Evolutionary conservation across 2,113 vertebrate genomes (phyloP).

Genomic region (Pipra filicauda): DNA sequence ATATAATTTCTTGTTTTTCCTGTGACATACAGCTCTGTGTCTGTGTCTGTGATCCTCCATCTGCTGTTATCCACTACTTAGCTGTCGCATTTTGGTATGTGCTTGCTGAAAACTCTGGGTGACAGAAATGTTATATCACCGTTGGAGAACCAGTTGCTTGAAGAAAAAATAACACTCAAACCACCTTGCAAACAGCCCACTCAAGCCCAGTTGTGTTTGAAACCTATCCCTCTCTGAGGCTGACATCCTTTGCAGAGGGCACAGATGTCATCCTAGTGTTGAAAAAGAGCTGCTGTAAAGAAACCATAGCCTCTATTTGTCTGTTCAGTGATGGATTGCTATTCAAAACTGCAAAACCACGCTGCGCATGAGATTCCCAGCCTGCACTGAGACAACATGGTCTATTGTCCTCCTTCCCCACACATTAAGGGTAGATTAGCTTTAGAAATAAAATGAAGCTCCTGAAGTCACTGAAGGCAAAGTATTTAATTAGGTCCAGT

Average conservation of each 20-base stretch:
- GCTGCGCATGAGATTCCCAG: background rate
- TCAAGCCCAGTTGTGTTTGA: background rate
- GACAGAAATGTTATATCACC: background rate
- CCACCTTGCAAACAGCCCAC: background rate
- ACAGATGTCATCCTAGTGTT: background rate
- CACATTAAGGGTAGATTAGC: background rate
- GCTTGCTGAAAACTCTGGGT: background rate
- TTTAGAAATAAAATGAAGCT: constrained; percentile 28
- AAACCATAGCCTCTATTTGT: background rate
- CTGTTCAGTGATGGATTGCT: constrained; percentile 23
- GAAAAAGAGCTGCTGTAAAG: background rate
- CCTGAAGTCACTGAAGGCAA: background rate
- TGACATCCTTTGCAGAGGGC: constrained; percentile 5
- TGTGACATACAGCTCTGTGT: background rate
- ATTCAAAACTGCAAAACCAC: constrained; percentile 33
- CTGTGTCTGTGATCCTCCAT: background rate
- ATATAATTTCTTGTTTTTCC: background rate
- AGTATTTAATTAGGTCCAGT: background rate
- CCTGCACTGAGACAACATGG: background rate
- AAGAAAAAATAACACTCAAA: background rate
- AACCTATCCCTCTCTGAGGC: background rate
- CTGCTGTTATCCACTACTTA: background rate
- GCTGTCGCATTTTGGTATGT: background rate
- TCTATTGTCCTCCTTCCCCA: background rate
- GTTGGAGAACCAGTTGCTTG: background rate